Conservation (phyloP, 2,888 invertebrate genomes). For the Podabrus alpinus region DNA sequence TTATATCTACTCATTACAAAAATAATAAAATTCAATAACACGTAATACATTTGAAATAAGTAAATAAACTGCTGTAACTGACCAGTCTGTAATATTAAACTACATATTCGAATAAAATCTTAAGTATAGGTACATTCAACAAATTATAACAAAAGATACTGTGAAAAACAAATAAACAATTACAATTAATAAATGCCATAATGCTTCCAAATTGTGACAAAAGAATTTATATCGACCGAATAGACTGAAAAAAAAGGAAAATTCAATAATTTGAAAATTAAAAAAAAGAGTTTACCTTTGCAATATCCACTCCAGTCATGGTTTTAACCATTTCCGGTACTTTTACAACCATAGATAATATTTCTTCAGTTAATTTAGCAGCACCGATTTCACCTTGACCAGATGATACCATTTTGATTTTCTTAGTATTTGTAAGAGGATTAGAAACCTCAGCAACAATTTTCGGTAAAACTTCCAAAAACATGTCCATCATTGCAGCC, state of each 20-base stretch:
- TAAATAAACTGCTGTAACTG: background rate
- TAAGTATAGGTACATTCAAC: background rate
- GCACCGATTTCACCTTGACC: conserved; percentile 92
- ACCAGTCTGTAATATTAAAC: background rate
- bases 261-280: background rate
- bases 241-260: background rate
- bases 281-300: conserved; percentile 66
- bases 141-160: background rate
- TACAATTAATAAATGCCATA: background rate
- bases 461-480: conserved; percentile 92
- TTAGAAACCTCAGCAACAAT: conserved; percentile 96
- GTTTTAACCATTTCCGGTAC: conserved; percentile 90
- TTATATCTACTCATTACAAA: background rate
- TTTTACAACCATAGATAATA: conserved; percentile 88
- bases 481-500: conserved; percentile 96
- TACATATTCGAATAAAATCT: background rate
- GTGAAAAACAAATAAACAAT: background rate
- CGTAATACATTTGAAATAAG: background rate
- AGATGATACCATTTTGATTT: conserved; percentile 95
- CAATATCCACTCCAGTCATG: conserved; percentile 92
- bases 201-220: background rate
- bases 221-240: background rate
- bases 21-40: background rate
- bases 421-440: conserved; percentile 90
- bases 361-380: conserved; percentile 91